phyloP scores from a whole-genome alignment of 2,888 invertebrate species.

The Drosophila meridionalis region DNA sequence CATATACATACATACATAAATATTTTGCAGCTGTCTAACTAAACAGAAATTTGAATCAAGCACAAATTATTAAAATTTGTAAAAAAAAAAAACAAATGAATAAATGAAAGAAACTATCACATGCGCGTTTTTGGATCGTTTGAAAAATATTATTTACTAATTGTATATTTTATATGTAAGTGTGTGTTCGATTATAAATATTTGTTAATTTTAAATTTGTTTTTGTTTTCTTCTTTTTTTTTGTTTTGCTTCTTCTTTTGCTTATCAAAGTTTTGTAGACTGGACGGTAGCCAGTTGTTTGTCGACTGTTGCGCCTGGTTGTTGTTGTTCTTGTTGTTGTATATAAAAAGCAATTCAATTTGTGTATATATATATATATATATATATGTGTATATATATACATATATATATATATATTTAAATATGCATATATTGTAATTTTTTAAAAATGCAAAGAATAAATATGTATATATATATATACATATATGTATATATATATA shows the following conservation, averaged over 20 bases:
- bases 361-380: conserved; percentile 17
- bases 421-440: conserved; percentile 32
- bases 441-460: conserved; percentile 73
- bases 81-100: conserved; percentile 12
- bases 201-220: conserved; percentile 21
- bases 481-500: conserved; percentile 22
- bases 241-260: conserved; percentile 35
- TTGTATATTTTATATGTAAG: conserved; percentile 34
- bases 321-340: conserved; percentile 36
- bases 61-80: conserved; percentile 27
- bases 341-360: conserved; percentile 76
- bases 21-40: conserved; percentile 40
- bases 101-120: conserved; percentile 48
- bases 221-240: conserved; percentile 39
- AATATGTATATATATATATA: conserved; percentile 6
- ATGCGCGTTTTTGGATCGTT: conserved; percentile 57
- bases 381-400: conserved; percentile 20
- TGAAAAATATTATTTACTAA: conserved; percentile 49
- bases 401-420: conserved; percentile 28
- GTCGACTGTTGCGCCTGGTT: conserved; percentile 65
- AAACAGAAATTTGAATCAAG: conserved; percentile 24
- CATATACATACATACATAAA: conserved; percentile 64
- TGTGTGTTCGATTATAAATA: neutral
- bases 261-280: conserved; percentile 76
- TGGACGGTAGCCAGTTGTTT: conserved; percentile 80